Evolutionary conservation across 2,797 vertebrate genomes (phyloP), one percentile per base, ranked within the genome.

Genomic region (Channallabes apus): DNA sequence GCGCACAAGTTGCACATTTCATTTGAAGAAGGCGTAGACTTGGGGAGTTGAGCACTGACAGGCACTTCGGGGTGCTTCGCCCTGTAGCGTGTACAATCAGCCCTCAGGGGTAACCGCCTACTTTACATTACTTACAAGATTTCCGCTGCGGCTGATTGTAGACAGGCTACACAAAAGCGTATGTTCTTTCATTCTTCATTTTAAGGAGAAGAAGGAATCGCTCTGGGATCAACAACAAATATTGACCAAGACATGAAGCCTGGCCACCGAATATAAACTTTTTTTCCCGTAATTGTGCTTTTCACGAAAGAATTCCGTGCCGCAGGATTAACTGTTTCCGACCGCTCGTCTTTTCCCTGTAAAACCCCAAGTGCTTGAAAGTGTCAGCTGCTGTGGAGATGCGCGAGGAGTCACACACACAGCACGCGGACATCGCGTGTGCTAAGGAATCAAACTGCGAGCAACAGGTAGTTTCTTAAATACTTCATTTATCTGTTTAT

Each of bases 381-480:
- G 72, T 29, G 17, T 20, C 9, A 6, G 11, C 54, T 58, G 27
- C 7, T 20, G 17, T 12, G 3, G 29, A 77, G 75, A 78, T 78
- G 75, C 11, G 4, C 9, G 5, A 2, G 56, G 75, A 78, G 0
- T 24, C 29, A 7, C 56, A 35, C 29, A 6, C 56, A 61, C 29
- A 22, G 76, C 29, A 32, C 17, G 46, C 8, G 27, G 64, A 67
- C 3, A 22, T 29, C 18, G 4, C 15, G n/a, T 51, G 64, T 56
- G 11, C 41, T 32, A 27, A 81, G 27, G 41, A 81, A 56, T 11
- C 64, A 22, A 35, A 35, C 17, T 35, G 12, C 18, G 17, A 61
- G 35, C 82, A 83, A 58, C 35, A 72, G 82, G 82, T 83, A 83
- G 62, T 27, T 41, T 32, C 27, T 59, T 38, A 58, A 35, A 11